Percentiles rank a stretch among this genome's conserved stretches.
phyloP scores from a whole-genome alignment of 2,888 invertebrate genomes.

The Andrena flavipes region DNA sequence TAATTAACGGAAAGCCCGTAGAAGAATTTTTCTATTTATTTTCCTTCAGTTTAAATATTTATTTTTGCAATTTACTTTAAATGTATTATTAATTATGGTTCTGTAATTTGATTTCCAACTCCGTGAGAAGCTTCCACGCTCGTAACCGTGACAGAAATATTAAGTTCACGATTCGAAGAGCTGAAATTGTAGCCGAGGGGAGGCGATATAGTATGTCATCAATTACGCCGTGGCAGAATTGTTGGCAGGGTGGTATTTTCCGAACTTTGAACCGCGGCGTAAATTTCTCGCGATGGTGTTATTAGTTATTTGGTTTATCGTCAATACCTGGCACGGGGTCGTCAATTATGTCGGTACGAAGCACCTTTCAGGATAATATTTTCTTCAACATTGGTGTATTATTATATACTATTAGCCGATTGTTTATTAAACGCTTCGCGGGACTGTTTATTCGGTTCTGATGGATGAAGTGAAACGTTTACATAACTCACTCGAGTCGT shows the following conservation, averaged over 20 bases:
- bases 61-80: background rate
- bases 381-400: constrained; percentile 15
- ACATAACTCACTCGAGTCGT: background rate
- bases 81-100: background rate
- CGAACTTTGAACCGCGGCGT: constrained; percentile 20
- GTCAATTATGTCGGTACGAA: constrained; percentile 31
- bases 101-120: background rate
- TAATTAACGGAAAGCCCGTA: no score
- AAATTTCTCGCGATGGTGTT: constrained; percentile 31
- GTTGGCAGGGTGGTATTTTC: constrained; percentile 48
- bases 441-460: constrained; percentile 2
- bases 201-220: constrained; percentile 25
- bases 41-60: background rate
- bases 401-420: constrained; percentile 21
- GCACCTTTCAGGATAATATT: constrained; percentile 29
- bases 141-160: background rate
- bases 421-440: constrained; percentile 15
- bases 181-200: constrained; percentile 35
- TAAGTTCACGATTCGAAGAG: background rate
- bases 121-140: background rate
- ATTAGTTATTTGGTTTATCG: constrained; percentile 43
- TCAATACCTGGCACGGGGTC: constrained; percentile 22
- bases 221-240: constrained; percentile 34
- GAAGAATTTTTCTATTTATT: no score
- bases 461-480: background rate